phyloP scores from a whole-genome alignment of 1,140 invertebrate genomes.

The Maniola jurtina region DNA sequence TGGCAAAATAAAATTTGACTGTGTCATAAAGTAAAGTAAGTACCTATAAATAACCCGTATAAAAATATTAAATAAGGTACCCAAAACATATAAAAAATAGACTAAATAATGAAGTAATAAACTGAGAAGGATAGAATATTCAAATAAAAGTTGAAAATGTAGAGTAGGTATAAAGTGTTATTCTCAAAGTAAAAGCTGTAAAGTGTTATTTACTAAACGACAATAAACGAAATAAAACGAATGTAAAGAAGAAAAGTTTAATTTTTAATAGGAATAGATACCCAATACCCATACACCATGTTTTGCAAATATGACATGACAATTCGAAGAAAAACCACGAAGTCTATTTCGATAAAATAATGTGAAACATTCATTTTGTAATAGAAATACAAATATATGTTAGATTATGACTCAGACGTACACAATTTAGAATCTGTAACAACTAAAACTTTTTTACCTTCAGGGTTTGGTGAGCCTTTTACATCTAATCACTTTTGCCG shows the following conservation, averaged over 20 bases:
- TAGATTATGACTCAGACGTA: conserved; percentile 8
- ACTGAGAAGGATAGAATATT: background rate
- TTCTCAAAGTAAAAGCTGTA: background rate
- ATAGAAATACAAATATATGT: conserved; percentile 6
- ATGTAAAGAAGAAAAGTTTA: background rate
- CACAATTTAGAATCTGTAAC: conserved; percentile 7
- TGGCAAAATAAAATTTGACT: background rate
- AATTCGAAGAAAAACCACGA: conserved; percentile 10
- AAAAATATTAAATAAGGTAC: background rate
- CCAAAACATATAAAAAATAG: background rate
- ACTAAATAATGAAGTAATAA: background rate
- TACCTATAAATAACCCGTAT: conserved; percentile 1
- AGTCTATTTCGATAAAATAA: background rate
- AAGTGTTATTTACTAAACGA: conserved; percentile 4
- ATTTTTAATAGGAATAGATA: background rate
- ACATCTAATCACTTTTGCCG: background rate
- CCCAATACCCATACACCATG: background rate
- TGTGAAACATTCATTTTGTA: background rate
- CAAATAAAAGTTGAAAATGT: background rate
- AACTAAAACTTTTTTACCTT: conserved; percentile 10
- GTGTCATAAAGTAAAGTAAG: background rate
- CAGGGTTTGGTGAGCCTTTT: background rate
- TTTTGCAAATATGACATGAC: conserved; percentile 6
- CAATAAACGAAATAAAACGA: conserved; percentile 11
- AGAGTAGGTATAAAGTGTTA: background rate